These are phyloP conservation scores for Lysiphlebus fabarum DNA, from an alignment of 1,140 invertebrate species.

Conservation along the genomic window DNA sequence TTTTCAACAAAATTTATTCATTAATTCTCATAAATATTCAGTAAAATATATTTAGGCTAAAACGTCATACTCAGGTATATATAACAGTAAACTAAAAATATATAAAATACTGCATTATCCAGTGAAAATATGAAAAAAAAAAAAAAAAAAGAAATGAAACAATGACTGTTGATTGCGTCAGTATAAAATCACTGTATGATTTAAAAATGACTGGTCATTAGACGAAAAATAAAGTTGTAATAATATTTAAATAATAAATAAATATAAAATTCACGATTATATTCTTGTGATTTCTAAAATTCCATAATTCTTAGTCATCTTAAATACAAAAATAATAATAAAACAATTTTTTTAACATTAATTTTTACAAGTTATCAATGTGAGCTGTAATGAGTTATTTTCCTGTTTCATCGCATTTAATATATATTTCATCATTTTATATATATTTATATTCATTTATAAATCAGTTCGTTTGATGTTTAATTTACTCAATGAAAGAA, in stretches of 20 bases:
- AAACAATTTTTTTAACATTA: background rate
- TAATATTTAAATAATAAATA: background rate
- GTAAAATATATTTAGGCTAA: too few relatives aligned
- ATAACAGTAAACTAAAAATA: too few relatives aligned
- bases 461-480: too few relatives aligned
- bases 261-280: background rate
- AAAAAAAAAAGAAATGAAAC: slow-evolving; percentile 4
- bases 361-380: background rate
- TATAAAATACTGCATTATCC: background rate
- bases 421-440: too few relatives aligned
- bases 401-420: too few relatives aligned
- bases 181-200: background rate
- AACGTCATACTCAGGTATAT: too few relatives aligned
- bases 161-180: slow-evolving; percentile 7
- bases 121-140: too few relatives aligned
- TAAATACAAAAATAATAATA: background rate
- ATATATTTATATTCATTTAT: too few relatives aligned
- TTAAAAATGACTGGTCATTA: background rate
- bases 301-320: background rate
- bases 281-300: slow-evolving; percentile 1
- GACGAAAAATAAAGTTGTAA: background rate
- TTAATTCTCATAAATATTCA: too few relatives aligned
- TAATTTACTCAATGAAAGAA: too few relatives aligned
- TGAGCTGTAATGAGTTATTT: too few relatives aligned
- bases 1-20: too few relatives aligned